Conservation (phyloP, 2,797 vertebrate genomes). For the Acrocephalus scirpaceus region DNA sequence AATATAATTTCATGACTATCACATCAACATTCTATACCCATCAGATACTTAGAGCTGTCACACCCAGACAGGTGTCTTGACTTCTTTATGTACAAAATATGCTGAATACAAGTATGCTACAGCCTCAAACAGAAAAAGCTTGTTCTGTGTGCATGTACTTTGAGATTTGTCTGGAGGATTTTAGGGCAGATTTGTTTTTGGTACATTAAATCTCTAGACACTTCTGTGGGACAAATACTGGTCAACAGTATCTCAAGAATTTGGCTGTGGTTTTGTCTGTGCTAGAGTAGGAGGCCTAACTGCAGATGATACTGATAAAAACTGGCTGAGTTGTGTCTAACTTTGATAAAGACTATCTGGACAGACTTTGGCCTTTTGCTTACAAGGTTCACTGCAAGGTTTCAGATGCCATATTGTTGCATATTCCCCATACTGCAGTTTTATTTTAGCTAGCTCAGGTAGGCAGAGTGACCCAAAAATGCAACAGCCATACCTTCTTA, state of each 20-base stretch:
- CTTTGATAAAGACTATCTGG: background rate
- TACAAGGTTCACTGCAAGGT: background rate
- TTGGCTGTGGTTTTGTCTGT: background rate
- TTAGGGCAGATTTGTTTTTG: background rate
- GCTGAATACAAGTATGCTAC: background rate
- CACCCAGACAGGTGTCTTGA: background rate
- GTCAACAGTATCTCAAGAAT: background rate
- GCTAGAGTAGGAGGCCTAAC: background rate
- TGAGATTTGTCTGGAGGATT: background rate
- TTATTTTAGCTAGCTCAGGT: background rate
- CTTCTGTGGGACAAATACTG: background rate
- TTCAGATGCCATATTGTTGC: background rate
- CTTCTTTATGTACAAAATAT: background rate
- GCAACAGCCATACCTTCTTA: background rate
- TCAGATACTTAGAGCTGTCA: background rate
- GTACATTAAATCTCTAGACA: background rate
- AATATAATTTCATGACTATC: background rate
- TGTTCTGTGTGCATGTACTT: background rate
- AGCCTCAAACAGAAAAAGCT: background rate
- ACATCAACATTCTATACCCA: background rate
- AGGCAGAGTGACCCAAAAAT: background rate
- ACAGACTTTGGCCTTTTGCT: background rate
- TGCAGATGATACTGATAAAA: background rate
- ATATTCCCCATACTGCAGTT: background rate
- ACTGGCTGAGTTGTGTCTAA: conserved; percentile 14